Conservation (phyloP, 2,888 invertebrate species). For the Anagyrus pseudococci region DNA sequence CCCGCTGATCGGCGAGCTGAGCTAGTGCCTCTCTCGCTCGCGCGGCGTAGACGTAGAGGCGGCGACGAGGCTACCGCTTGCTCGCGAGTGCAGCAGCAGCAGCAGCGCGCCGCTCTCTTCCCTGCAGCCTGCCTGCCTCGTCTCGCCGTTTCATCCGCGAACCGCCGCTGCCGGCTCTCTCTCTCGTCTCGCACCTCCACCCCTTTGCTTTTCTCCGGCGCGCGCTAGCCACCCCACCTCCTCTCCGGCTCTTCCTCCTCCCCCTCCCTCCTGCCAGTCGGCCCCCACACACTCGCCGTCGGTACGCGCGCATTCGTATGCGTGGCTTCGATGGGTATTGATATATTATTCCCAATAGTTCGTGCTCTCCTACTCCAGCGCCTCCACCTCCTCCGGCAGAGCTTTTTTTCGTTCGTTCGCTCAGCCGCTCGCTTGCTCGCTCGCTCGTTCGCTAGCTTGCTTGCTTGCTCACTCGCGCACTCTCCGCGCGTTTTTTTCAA, state of each 20-base stretch:
- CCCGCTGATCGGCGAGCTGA: no score
- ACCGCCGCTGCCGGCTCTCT: slow-evolving; percentile 22
- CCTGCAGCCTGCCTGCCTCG: slow-evolving; percentile 14
- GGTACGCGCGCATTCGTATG: slow-evolving; percentile 57
- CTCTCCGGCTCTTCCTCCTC: neutral
- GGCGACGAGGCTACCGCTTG: no score
- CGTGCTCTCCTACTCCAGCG: slow-evolving; percentile 44
- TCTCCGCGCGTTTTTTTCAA: slow-evolving; percentile 60
- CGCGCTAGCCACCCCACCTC: slow-evolving; percentile 23
- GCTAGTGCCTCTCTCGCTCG: no score
- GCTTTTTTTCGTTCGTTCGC: slow-evolving; percentile 17
- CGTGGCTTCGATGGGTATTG: slow-evolving; percentile 62
- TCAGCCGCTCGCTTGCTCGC: slow-evolving; percentile 20
- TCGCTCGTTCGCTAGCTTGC: slow-evolving; percentile 46
- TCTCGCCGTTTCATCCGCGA: slow-evolving; percentile 34
- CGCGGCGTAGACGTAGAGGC: no score
- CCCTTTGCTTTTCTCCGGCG: slow-evolving; percentile 51
- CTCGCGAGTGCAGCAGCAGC: no score
- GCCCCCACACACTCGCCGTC: slow-evolving; percentile 33
- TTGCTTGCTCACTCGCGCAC: slow-evolving; percentile 43
- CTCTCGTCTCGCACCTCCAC: slow-evolving; percentile 21
- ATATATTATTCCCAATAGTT: slow-evolving; percentile 63
- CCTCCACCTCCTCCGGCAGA: slow-evolving; percentile 39
- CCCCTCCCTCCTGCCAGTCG: neutral
- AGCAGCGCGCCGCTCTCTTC: slow-evolving; percentile 14